A percentile compares a stretch with the other conserved stretches of the same genome.
Conservation (phyloP, 2,797 vertebrate genomes). For the Enteromius fasciolatus region DNA sequence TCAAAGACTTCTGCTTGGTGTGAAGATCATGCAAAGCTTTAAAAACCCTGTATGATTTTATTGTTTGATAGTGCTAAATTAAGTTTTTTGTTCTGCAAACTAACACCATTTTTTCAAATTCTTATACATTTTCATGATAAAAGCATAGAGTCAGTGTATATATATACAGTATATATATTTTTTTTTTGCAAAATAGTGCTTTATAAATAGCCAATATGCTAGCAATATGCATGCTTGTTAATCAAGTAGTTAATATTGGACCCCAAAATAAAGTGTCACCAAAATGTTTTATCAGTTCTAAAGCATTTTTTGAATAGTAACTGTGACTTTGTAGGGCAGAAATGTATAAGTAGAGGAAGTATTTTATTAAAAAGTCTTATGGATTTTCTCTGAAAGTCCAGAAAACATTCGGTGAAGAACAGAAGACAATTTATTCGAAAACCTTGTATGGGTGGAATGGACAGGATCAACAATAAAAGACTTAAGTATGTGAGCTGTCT, state of each 20-base stretch:
- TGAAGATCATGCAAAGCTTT: neutral
- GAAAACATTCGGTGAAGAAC: neutral
- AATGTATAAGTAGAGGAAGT: neutral
- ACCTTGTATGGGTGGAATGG: constrained; percentile 16
- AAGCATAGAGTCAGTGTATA: no score
- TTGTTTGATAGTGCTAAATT: no score
- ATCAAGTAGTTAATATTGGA: neutral
- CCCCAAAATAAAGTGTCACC: neutral
- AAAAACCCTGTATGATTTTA: neutral
- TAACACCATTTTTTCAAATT: no score
- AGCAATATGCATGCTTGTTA: neutral
- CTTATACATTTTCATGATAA: no score
- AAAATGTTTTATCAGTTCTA: neutral
- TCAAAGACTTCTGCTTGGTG: neutral
- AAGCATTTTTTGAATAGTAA: neutral
- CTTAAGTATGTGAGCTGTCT: constrained; percentile 29
- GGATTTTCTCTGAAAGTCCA: neutral
- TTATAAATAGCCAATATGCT: neutral
- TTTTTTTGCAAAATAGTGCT: neutral
- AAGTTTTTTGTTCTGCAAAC: neutral
- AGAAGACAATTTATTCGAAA: neutral
- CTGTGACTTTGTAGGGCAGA: neutral
- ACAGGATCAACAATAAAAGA: constrained; percentile 2
- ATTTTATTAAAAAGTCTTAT: neutral
- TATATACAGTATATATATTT: no score